Evolutionary conservation across 2,113 vertebrate species (phyloP).

Genomic region (Centrocercus urophasianus): DNA sequence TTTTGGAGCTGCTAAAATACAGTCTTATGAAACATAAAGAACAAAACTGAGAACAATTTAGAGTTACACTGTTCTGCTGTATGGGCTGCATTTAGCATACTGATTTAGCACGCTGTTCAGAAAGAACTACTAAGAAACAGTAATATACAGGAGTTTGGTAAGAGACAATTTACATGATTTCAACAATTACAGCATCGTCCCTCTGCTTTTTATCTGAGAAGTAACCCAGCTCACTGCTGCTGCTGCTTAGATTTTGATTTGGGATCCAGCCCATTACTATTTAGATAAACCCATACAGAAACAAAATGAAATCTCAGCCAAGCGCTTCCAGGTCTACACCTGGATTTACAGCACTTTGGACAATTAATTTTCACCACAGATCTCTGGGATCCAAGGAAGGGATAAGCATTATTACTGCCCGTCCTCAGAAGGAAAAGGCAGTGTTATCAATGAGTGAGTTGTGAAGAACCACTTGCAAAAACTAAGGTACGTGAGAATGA

Average conservation of each 20-base stretch:
- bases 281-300: neutral
- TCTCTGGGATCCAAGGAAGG: neutral
- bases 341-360: no score
- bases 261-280: fast-evolving
- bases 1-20: neutral
- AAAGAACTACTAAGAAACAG: neutral
- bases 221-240: neutral
- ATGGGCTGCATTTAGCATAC: neutral
- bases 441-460: fast-evolving
- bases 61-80: neutral
- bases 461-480: neutral
- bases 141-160: neutral
- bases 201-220: neutral
- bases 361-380: neutral
- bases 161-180: neutral
- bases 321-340: neutral
- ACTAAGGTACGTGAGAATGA: fast-evolving
- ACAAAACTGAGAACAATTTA: neutral
- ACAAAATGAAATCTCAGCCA: no score
- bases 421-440: neutral
- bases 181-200: neutral
- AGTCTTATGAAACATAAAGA: neutral
- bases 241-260: neutral
- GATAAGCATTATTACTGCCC: no score
- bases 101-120: neutral